Evolutionary conservation across 2,888 invertebrate genomes (phyloP).

Genomic region (Drosophila recens): DNA sequence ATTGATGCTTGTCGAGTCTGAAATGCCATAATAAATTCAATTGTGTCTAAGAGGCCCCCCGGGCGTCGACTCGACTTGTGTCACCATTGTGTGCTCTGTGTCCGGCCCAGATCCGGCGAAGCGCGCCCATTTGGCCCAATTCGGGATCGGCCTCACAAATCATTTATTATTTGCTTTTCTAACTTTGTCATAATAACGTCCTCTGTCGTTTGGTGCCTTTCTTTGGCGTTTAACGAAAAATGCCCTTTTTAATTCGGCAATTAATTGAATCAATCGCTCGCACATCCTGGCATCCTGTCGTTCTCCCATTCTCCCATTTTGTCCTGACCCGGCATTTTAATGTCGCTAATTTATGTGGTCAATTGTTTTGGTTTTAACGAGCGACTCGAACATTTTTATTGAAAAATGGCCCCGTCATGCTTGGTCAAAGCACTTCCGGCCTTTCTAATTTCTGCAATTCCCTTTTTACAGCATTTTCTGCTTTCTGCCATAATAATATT

Average conservation of each 20-base stretch:
- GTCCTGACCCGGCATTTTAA: slow-evolving; percentile 56
- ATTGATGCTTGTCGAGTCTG: slow-evolving; percentile 78
- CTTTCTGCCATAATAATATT: neutral
- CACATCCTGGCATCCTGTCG: slow-evolving; percentile 66
- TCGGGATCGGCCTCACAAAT: slow-evolving; percentile 47
- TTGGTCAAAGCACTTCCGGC: slow-evolving; percentile 51
- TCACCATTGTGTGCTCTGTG: slow-evolving; percentile 57
- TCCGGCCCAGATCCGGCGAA: slow-evolving; percentile 45
- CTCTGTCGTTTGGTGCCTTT: slow-evolving; percentile 34
- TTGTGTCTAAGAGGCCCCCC: slow-evolving; percentile 68
- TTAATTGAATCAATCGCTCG: slow-evolving; percentile 79
- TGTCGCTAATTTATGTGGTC: slow-evolving; percentile 78
- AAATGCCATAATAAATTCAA: slow-evolving; percentile 81
- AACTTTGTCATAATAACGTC: slow-evolving; percentile 74
- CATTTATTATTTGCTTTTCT: slow-evolving; percentile 77
- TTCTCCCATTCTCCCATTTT: slow-evolving; percentile 53
- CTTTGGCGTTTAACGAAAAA: slow-evolving; percentile 47
- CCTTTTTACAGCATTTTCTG: slow-evolving; percentile 13
- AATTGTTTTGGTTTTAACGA: slow-evolving; percentile 79
- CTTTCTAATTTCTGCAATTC: slow-evolving; percentile 32
- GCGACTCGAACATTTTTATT: slow-evolving; percentile 55
- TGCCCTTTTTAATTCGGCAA: slow-evolving; percentile 74
- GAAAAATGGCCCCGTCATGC: slow-evolving; percentile 56
- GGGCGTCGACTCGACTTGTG: slow-evolving; percentile 24
- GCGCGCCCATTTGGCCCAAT: slow-evolving; percentile 36